Conservation (phyloP, 2,113 vertebrate species). For the Paradoxurus hermaphroditus region DNA sequence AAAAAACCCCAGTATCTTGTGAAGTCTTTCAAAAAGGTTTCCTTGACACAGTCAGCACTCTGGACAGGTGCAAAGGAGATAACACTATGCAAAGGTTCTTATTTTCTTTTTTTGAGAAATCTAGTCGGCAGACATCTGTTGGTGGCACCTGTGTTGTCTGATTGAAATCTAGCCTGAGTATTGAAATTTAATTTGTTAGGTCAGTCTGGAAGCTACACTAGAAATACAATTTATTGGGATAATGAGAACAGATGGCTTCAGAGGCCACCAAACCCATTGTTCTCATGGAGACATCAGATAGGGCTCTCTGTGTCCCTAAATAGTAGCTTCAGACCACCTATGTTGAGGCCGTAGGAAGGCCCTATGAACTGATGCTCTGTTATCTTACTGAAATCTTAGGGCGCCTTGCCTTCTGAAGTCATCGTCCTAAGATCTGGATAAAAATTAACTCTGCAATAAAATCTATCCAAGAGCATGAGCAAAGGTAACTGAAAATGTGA, state of each 20-base stretch:
- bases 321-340: background rate
- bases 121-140: background rate
- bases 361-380: no score
- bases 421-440: background rate
- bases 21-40: background rate
- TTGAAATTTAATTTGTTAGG: constrained; percentile 1
- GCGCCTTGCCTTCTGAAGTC: background rate
- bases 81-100: background rate
- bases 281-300: background rate
- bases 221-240: background rate
- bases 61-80: background rate
- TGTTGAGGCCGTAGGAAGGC: background rate
- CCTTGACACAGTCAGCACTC: background rate
- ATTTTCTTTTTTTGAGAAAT: background rate
- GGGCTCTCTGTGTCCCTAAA: background rate
- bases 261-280: background rate
- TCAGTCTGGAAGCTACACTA: background rate
- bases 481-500: background rate
- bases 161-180: background rate
- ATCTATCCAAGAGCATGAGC: background rate
- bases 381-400: background rate
- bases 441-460: background rate
- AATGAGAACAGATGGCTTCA: background rate
- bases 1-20: background rate
- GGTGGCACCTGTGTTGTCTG: background rate